Base-by-base conservation (phyloP, 2,888 invertebrate species). In the Therioaphis trifolii region DNA sequence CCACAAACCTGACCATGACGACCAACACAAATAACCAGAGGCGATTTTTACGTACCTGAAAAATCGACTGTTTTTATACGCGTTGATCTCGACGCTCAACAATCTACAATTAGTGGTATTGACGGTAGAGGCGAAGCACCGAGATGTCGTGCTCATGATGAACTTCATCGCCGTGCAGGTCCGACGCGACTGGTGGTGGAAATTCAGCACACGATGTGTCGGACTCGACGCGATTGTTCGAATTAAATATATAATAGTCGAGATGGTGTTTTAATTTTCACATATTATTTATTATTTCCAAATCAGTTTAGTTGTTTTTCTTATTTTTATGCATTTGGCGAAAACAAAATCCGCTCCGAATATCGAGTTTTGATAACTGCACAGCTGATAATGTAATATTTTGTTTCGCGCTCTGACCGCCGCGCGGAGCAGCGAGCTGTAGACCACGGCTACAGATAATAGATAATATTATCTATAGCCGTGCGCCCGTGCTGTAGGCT, bases 121-220 rank as follows among this genome's bases (percentile, higher is more conserved):
- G 4, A 7, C 7, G 35, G 35, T 35, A 7, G 7, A 5, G 0
- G 69, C 40, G 14, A 55, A 40, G 27, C 68, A 55, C 40, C 78
- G 78, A 27, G 78, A 68, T 24, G 78, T n/a, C n/a, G n/a, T 55
- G 52, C 68, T 40, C 14, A 55, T 55, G 15, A 79, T 69, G 24
- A 69, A 79, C 69, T 79, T 79, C 78, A 79, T 79, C 14, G 40
- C 43, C 43, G 43, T 3, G n/a, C n/a, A n/a, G 15, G 35, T 24
- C 66, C 29, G 63, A 14, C 1, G 18, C 15, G 40, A n/a, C n/a
- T n/a, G n/a, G n/a, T n/a, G 55, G 43, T 14, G 40, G 7, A 18
- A 27, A 15, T 24, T 68, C 4, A 18, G 15, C 35, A 12, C 58
- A 9, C 4, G 24, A n/a, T 21, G 3, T 40, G 58, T 58, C 40